Conservation (phyloP, 2,113 vertebrate species). For the Engystomops pustulosus region DNA sequence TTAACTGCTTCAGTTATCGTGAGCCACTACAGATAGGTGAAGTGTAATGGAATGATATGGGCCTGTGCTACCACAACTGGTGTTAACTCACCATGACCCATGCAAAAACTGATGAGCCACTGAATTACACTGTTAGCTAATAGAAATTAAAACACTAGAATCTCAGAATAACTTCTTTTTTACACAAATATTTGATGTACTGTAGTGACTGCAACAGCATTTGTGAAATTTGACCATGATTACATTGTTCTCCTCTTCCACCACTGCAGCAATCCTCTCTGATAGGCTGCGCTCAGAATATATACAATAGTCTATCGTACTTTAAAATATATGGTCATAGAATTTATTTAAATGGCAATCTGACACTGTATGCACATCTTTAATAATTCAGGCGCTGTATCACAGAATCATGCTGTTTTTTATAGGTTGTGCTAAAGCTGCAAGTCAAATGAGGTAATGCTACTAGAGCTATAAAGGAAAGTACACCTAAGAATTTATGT, state of each 20-base stretch:
- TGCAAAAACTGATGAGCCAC: too few species aligned
- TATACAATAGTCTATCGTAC: not conserved
- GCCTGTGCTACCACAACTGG: too few species aligned
- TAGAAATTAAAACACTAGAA: too few species aligned
- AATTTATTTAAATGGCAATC: slow-evolving; percentile 24
- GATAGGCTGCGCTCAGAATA: not conserved
- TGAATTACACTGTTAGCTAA: too few species aligned
- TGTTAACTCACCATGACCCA: too few species aligned
- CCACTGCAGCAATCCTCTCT: not conserved
- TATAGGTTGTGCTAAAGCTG: slow-evolving; percentile 51
- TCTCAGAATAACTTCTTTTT: too few species aligned
- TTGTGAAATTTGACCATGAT: too few species aligned
- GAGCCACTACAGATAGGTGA: too few species aligned
- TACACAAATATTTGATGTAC: too few species aligned
- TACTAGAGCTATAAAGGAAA: slow-evolving; percentile 44
- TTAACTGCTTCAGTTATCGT: too few species aligned
- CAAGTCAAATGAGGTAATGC: slow-evolving; percentile 56
- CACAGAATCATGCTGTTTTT: slow-evolving; percentile 21
- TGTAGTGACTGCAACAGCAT: too few species aligned
- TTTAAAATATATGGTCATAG: slow-evolving; percentile 19
- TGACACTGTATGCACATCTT: slow-evolving; percentile 23
- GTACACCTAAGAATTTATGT: slow-evolving; percentile 47
- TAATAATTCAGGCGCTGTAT: slow-evolving; percentile 49
- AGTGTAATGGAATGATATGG: too few species aligned
- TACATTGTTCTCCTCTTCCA: not conserved